Conservation (phyloP, 1,140 invertebrate species). For the Drosophila tsacasi region DNA sequence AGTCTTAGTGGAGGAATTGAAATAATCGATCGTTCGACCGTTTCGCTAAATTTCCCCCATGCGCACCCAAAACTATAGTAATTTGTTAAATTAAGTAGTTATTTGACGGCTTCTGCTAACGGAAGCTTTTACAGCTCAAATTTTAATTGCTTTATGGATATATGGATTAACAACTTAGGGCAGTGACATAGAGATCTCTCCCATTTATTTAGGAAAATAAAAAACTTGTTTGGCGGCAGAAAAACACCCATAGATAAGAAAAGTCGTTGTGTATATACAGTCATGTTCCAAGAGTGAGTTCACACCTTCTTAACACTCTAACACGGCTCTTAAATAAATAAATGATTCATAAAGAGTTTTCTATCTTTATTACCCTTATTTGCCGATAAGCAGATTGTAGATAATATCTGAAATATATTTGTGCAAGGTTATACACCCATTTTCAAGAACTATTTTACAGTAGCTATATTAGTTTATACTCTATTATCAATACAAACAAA, state of each 20-base stretch:
- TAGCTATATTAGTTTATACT: background rate
- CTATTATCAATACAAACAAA: background rate
- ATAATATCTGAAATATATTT: background rate
- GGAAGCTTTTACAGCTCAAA: background rate
- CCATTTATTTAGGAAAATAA: background rate
- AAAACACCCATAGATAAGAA: background rate
- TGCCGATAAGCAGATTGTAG: background rate
- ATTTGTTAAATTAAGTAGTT: background rate
- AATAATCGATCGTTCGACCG: conserved; percentile 1
- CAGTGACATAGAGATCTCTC: background rate
- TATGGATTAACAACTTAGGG: background rate
- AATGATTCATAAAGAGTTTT: background rate
- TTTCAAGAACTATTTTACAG: background rate
- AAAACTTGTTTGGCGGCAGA: background rate
- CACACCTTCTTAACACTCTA: background rate
- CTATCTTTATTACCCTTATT: background rate
- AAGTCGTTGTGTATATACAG: background rate
- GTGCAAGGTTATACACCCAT: too few relatives aligned
- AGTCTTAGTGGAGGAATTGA: background rate
- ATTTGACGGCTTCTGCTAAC: background rate
- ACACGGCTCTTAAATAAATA: background rate
- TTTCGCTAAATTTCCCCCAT: background rate
- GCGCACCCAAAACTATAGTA: too few relatives aligned
- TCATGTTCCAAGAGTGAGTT: background rate
- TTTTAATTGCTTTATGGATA: background rate